Evolutionary conservation across 1,140 invertebrate species (phyloP).

Genomic region (Rhyacophila brunnea): DNA sequence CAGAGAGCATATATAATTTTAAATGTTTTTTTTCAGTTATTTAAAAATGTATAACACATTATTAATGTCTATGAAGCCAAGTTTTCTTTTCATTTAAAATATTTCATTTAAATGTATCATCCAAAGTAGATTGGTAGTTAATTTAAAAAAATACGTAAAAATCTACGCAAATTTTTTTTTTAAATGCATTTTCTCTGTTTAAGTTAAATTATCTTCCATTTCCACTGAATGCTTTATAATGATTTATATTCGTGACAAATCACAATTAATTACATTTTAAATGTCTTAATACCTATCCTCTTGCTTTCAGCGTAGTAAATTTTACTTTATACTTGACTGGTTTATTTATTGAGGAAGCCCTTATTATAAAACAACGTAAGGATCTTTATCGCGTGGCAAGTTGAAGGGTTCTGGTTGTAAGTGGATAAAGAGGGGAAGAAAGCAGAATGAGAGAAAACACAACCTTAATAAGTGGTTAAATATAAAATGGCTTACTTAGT

Average conservation of each 20-base stretch:
- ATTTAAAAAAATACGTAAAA: too few relatives aligned
- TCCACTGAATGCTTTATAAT: constrained; percentile 17
- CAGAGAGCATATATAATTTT: too few relatives aligned
- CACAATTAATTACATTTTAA: constrained; percentile 34
- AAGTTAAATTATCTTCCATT: background rate
- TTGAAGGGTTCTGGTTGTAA: constrained; percentile 5
- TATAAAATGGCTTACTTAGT: constrained; percentile 35
- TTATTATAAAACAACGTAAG: constrained; percentile 23
- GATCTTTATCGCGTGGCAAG: constrained; percentile 23
- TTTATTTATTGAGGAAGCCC: constrained; percentile 20
- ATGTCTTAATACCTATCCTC: constrained; percentile 29
- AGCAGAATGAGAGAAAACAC: constrained; percentile 8
- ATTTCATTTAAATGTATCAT: too few relatives aligned
- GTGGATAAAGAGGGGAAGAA: background rate
- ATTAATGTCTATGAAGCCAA: too few relatives aligned
- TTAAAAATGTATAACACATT: too few relatives aligned
- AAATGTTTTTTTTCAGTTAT: too few relatives aligned
- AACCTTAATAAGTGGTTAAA: constrained; percentile 35
- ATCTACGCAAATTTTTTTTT: too few relatives aligned
- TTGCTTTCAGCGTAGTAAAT: constrained; percentile 14
- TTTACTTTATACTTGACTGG: constrained; percentile 20
- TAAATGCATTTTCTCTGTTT: too few relatives aligned
- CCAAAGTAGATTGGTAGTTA: too few relatives aligned
- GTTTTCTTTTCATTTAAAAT: too few relatives aligned
- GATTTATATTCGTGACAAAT: constrained; percentile 32